Evolutionary conservation across 2,888 invertebrate genomes (phyloP).

Genomic region (Creontiades dilutus): DNA sequence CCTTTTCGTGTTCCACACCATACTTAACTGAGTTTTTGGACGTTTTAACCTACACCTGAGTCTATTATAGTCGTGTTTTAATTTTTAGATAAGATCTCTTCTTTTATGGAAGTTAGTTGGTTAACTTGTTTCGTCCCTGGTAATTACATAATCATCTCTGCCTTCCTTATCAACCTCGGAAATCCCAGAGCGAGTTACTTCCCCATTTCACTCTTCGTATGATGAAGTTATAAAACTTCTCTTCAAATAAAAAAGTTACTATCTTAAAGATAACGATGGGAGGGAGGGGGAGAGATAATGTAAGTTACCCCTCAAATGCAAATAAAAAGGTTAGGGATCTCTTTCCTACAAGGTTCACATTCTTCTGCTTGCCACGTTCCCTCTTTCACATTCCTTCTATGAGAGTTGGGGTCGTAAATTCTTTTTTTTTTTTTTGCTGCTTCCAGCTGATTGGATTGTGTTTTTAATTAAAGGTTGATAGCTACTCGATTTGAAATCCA

Average conservation of each 20-base stretch:
- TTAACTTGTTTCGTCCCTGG: background rate
- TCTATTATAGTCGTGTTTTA: no score
- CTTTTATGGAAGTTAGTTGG: no score
- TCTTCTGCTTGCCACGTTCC: conserved; percentile 6
- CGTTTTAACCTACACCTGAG: no score
- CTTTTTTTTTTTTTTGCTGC: conserved; percentile 3
- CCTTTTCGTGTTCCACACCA: no score
- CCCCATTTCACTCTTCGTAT: conserved; percentile 6
- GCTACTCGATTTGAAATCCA: no score
- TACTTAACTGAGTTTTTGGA: no score
- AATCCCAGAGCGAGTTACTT: background rate
- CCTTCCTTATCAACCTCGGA: background rate
- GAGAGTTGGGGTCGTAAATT: background rate
- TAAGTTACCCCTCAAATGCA: conserved; percentile 51
- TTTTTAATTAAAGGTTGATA: background rate
- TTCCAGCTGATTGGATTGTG: background rate
- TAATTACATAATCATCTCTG: conserved; percentile 1
- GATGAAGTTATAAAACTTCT: conserved; percentile 56
- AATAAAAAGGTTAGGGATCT: conserved; percentile 37
- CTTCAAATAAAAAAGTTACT: conserved; percentile 49
- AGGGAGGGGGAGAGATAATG: background rate
- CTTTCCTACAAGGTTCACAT: conserved; percentile 47
- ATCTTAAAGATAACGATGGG: conserved; percentile 32
- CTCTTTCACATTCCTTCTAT: conserved; percentile 16
- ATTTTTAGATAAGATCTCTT: no score